These are phyloP conservation scores for Neoitamus cyanurus DNA, from an alignment of 2,888 invertebrate genomes.

Conservation along the genomic window DNA sequence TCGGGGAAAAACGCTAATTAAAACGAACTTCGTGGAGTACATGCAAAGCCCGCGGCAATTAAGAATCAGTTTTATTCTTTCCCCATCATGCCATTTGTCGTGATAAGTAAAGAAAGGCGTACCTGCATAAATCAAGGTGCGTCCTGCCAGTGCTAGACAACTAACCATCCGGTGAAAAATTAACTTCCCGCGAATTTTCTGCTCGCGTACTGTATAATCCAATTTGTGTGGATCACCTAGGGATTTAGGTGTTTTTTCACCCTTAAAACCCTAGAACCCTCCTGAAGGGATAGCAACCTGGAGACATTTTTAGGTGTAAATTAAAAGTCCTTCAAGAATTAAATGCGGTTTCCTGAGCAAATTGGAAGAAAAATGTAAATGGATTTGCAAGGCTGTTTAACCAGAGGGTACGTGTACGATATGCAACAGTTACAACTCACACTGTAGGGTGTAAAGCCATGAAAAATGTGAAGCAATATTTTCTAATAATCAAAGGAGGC, in stretches of 20 bases:
- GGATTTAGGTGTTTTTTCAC: not conserved
- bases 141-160: not conserved
- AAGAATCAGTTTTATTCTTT: not conserved
- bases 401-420: not conserved
- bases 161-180: not conserved
- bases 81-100: not conserved
- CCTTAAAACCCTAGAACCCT: not conserved
- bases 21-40: not conserved
- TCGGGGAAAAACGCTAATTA: not conserved
- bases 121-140: not conserved
- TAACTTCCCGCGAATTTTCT: not conserved
- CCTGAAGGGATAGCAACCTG: not conserved
- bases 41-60: not conserved
- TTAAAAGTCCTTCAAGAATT: not conserved
- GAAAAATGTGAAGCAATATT: not conserved
- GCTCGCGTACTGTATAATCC: not conserved
- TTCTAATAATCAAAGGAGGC: not conserved
- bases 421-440: not conserved
- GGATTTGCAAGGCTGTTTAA: not conserved
- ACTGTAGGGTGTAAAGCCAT: not conserved
- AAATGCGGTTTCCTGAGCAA: not conserved
- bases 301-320: not conserved
- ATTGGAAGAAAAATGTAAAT: not conserved
- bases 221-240: not conserved
- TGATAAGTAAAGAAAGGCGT: not conserved